Conservation (phyloP, 2,888 invertebrate genomes). For the Branchellion lobata region DNA sequence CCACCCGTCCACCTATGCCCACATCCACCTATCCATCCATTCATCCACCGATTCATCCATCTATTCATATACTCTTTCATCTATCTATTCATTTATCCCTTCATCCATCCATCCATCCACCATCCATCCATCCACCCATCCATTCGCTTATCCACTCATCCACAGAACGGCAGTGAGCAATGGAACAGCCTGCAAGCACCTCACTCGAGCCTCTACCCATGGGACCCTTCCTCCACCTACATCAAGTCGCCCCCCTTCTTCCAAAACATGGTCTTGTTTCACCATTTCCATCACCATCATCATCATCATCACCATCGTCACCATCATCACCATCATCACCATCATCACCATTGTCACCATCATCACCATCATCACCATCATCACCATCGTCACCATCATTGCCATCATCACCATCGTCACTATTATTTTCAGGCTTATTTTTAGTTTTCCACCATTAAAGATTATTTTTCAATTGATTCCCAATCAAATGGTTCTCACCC, state of each 20-base stretch:
- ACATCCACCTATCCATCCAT: constrained; percentile 54
- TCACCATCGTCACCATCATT: no score
- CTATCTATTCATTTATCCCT: no score
- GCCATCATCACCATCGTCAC: no score
- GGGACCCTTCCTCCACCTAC: constrained; percentile 87
- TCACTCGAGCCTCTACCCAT: constrained; percentile 78
- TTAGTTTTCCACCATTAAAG: background rate
- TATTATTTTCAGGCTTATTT: no score
- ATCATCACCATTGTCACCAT: background rate
- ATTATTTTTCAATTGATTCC: background rate
- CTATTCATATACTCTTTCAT: no score
- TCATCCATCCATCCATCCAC: background rate
- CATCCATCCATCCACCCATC: constrained; percentile 8
- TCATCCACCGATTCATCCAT: no score
- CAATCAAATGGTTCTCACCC: no score
- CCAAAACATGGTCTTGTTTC: constrained; percentile 76
- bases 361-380: no score
- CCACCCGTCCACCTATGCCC: constrained; percentile 81
- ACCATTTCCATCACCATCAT: no score
- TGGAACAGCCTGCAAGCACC: constrained; percentile 84
- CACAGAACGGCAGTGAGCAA: constrained; percentile 75
- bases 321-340: no score
- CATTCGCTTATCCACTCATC: background rate
- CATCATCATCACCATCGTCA: background rate
- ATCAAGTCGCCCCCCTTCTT: constrained; percentile 96